These are phyloP conservation scores for Oikopleura dioica DNA, from an alignment of 23 tunicate genomes.

Conservation along the genomic window DNA sequence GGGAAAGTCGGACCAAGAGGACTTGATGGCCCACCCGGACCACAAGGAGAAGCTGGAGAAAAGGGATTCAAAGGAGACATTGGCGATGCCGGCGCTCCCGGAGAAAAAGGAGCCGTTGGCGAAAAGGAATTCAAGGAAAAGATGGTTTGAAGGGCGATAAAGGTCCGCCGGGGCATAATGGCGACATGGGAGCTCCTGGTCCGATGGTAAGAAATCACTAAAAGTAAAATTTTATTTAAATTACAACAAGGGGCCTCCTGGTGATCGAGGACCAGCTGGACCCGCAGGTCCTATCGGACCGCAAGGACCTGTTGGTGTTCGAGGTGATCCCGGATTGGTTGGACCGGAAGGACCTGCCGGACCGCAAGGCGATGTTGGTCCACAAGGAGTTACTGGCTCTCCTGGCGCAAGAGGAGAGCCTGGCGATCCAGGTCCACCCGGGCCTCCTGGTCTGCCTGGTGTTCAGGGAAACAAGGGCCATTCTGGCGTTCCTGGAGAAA, in stretches of 20 bases:
- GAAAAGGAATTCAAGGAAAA: too few relatives aligned
- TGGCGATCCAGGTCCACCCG: neutral
- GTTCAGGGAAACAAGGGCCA: too few relatives aligned
- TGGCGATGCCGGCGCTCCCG: slow-evolving; percentile 8
- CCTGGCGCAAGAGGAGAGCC: neutral
- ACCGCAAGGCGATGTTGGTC: neutral
- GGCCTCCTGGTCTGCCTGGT: neutral
- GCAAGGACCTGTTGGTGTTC: neutral
- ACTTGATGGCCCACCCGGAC: too few relatives aligned
- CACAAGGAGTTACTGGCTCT: neutral
- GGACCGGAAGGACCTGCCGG: neutral
- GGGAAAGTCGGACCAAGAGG: too few relatives aligned
- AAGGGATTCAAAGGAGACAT: neutral
- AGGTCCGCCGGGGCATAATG: too few relatives aligned
- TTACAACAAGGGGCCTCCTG: neutral
- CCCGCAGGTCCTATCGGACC: neutral
- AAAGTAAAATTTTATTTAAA: too few relatives aligned
- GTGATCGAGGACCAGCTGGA: neutral
- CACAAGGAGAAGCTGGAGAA: neutral
- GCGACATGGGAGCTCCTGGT: too few relatives aligned
- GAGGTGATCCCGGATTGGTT: neutral
- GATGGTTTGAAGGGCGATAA: too few relatives aligned
- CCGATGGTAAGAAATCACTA: too few relatives aligned
- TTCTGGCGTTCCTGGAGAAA: too few relatives aligned
- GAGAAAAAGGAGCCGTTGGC: neutral